phyloP scores from a whole-genome alignment of 2,888 invertebrate species.

The Athrips mouffetella region DNA sequence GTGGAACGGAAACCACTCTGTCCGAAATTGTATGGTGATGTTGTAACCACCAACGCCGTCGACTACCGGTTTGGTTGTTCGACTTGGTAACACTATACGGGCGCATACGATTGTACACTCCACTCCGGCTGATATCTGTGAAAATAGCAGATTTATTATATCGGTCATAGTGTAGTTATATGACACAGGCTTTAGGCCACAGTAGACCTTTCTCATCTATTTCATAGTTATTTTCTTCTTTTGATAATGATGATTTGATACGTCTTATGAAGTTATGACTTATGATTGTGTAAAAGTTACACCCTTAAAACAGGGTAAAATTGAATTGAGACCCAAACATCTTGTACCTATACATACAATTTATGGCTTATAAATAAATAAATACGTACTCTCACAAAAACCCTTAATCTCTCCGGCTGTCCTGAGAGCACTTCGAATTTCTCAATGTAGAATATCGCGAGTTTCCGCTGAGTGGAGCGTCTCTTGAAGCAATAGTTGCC shows the following conservation, averaged over 20 bases:
- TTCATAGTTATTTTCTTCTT: no score
- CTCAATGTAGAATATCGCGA: conserved; percentile 54
- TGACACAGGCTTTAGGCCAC: no score
- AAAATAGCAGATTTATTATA: no score
- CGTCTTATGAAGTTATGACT: no score
- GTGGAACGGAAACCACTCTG: conserved; percentile 51
- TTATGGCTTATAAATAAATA: no score
- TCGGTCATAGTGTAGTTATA: no score
- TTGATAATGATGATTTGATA: no score
- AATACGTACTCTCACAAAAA: not conserved
- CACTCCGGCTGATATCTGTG: conserved; percentile 58
- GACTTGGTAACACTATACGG: conserved; percentile 50
- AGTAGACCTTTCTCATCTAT: no score
- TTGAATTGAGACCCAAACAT: no score
- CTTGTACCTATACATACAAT: no score
- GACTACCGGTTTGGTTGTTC: conserved; percentile 39
- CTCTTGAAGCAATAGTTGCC: conserved; percentile 52
- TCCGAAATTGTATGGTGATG: conserved; percentile 43
- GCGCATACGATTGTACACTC: conserved; percentile 58
- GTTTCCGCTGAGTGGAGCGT: conserved; percentile 27
- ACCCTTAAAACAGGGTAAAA: no score
- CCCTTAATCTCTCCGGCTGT: conserved; percentile 32
- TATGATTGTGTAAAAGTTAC: no score
- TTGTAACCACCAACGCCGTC: conserved; percentile 59
- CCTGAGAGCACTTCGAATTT: conserved; percentile 50